A percentile compares a stretch with the other conserved stretches of the same genome.
Conservation (phyloP, 2,113 vertebrate species). For the Lanius ludovicianus region DNA sequence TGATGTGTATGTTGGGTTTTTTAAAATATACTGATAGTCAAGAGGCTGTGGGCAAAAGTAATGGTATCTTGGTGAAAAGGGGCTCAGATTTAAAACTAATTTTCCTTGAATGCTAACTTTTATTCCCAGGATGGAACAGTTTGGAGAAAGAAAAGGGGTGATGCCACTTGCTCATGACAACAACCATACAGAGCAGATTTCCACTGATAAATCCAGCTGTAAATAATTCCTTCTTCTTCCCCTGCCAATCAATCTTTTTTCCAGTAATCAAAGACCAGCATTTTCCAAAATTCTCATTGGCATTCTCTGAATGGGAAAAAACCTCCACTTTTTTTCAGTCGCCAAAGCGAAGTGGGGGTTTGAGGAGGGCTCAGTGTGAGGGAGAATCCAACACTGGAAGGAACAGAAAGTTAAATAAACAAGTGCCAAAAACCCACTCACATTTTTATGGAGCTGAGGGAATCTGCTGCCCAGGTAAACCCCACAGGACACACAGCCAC, state of each 20-base stretch:
- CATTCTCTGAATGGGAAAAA: background rate
- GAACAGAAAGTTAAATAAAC: background rate
- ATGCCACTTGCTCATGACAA: background rate
- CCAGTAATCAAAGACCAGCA: background rate
- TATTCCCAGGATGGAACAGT: background rate
- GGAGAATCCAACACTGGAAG: background rate
- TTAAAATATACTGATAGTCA: background rate
- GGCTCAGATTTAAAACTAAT: background rate
- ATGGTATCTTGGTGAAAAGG: background rate
- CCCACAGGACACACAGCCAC: conserved; percentile 71
- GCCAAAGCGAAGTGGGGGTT: background rate
- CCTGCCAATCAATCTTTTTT: background rate
- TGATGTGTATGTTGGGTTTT: background rate
- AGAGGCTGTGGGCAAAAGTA: background rate
- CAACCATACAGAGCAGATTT: background rate
- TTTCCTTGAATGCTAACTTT: background rate
- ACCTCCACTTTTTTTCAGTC: fast-evolving
- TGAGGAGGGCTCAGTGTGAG: background rate
- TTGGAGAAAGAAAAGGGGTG: background rate
- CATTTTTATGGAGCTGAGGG: conserved; percentile 78
- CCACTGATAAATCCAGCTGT: background rate
- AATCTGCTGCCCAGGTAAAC: conserved; percentile 79
- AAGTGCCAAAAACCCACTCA: conserved; percentile 44
- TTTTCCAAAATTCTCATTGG: background rate
- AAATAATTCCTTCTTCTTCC: background rate